These are phyloP conservation scores for Magallana angulata DNA, from an alignment of 1,140 invertebrate species.

Conservation along the genomic window DNA sequence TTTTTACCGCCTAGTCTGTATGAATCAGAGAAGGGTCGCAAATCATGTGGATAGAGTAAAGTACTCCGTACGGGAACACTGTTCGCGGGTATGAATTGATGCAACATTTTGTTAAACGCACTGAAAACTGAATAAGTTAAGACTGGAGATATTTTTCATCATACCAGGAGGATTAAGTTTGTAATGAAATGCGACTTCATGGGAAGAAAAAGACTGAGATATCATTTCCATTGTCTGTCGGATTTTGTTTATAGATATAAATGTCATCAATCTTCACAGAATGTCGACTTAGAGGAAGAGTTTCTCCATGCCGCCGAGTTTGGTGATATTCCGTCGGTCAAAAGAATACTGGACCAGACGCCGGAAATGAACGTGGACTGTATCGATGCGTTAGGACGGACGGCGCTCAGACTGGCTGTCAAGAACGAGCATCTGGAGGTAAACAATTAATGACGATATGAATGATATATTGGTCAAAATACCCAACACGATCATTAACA, in stretches of 20 bases:
- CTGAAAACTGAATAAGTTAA: no score
- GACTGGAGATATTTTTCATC: no score
- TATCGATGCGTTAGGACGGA: slow-evolving; percentile 68
- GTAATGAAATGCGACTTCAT: slow-evolving; percentile 22
- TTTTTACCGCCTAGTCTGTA: slow-evolving; percentile 9
- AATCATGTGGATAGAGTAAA: neutral
- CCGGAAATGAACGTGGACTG: slow-evolving; percentile 68
- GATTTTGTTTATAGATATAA: slow-evolving; percentile 57
- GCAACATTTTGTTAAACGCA: neutral
- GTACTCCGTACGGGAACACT: neutral
- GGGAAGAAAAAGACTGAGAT: slow-evolving; percentile 29
- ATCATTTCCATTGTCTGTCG: slow-evolving; percentile 35
- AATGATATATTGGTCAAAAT: no score
- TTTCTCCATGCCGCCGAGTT: slow-evolving; percentile 70
- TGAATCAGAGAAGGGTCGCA: neutral
- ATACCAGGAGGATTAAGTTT: neutral
- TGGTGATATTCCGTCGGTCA: slow-evolving; percentile 67
- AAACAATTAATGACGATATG: slow-evolving; percentile 10
- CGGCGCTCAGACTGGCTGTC: slow-evolving; percentile 69
- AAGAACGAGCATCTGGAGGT: slow-evolving; percentile 75
- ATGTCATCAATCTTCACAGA: slow-evolving; percentile 60
- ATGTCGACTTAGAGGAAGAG: slow-evolving; percentile 62
- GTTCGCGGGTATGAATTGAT: neutral
- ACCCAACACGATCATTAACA: no score
- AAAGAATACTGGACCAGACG: slow-evolving; percentile 64